These are phyloP conservation scores for Dromius quadrimaculatus DNA, from an alignment of 2,888 invertebrate species.

Conservation along the genomic window DNA sequence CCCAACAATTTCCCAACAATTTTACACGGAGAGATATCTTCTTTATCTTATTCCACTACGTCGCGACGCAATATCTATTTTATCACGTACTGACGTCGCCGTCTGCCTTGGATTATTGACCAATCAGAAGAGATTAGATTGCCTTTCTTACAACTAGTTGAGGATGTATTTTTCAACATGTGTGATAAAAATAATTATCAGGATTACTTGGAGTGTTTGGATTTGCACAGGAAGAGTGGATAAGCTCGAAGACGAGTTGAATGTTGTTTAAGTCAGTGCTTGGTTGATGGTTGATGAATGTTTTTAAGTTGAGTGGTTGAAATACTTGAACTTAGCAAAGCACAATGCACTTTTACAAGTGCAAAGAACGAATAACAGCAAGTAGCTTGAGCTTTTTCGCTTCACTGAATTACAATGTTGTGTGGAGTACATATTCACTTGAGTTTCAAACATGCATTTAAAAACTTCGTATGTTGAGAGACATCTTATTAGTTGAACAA, in stretches of 20 bases:
- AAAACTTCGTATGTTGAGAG: too few relatives aligned
- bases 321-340: too few relatives aligned
- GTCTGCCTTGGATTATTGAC: conserved; percentile 46
- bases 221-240: too few relatives aligned
- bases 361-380: too few relatives aligned
- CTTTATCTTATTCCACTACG: conserved; percentile 1
- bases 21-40: conserved; percentile 22
- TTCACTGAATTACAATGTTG: too few relatives aligned
- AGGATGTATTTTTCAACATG: conserved; percentile 46
- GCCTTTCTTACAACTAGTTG: conserved; percentile 36
- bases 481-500: too few relatives aligned
- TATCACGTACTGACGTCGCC: conserved; percentile 41
- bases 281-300: conserved; percentile 21
- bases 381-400: too few relatives aligned
- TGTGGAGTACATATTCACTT: too few relatives aligned
- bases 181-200: conserved; percentile 46
- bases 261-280: neutral
- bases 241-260: too few relatives aligned
- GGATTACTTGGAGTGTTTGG: conserved; percentile 5
- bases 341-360: too few relatives aligned
- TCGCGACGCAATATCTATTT: conserved; percentile 47
- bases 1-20: conserved; percentile 18
- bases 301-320: too few relatives aligned
- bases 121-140: conserved; percentile 50
- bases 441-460: too few relatives aligned